These are phyloP conservation scores for Calcarius lapponicus DNA, from an alignment of 2,797 vertebrate genomes.

Conservation along the genomic window DNA sequence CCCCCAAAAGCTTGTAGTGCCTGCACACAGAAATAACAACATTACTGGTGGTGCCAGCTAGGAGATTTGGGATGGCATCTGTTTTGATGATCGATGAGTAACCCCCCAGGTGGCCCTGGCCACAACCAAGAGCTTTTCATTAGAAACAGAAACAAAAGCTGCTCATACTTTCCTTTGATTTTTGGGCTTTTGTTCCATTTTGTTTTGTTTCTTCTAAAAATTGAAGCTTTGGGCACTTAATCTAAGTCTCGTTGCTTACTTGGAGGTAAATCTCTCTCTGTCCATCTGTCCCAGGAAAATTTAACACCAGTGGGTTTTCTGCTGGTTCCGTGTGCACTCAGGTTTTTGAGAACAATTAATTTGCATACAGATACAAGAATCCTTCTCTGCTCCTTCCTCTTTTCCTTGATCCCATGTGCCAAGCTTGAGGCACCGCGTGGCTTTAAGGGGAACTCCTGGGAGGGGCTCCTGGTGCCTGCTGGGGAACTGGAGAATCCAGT, in stretches of 20 bases:
- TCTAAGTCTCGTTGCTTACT: no score
- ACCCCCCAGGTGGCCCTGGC: background rate
- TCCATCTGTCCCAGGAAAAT: background rate
- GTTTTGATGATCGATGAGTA: background rate
- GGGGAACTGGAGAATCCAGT: fast-evolving
- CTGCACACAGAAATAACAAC: background rate
- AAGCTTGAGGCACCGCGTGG: fast-evolving
- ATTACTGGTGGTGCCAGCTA: background rate
- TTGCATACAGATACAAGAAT: background rate
- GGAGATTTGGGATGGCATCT: background rate
- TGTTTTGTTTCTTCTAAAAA: background rate
- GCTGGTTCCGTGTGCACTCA: fast-evolving
- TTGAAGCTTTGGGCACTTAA: background rate
- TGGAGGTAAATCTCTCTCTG: background rate
- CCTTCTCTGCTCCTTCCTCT: background rate
- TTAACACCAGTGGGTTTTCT: no score
- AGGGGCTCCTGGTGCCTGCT: fast-evolving
- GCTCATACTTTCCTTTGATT: background rate
- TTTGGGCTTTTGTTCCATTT: background rate
- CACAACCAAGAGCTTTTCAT: background rate
- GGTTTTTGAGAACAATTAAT: background rate
- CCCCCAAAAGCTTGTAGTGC: background rate
- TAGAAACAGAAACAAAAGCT: background rate
- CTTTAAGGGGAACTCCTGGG: fast-evolving
- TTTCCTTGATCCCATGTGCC: fast-evolving